Evolutionary conservation across 2,113 vertebrate species (phyloP).

Genomic region (Paramisgurnus dabryanus): DNA sequence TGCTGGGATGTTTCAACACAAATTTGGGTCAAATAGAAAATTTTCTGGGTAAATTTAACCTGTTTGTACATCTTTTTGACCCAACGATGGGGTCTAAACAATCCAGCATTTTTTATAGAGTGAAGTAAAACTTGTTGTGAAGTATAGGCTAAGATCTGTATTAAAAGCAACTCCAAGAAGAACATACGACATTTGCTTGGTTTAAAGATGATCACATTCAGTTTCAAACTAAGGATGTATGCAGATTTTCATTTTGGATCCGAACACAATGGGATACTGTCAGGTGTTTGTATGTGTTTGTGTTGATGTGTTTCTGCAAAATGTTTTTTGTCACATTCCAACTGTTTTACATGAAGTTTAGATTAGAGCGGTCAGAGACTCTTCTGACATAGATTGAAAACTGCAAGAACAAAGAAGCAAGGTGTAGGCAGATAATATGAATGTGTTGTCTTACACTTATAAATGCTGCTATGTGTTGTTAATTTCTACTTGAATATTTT

Average conservation of each 20-base stretch:
- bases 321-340: constrained; percentile 92
- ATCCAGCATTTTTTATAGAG: no score
- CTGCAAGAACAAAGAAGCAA: not conserved
- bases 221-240: constrained; percentile 9
- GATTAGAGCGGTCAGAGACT: not conserved
- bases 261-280: constrained; percentile 88
- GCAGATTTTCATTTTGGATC: constrained; percentile 13
- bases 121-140: not conserved
- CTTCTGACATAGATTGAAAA: constrained; percentile 57
- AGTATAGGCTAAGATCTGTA: not conserved
- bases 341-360: constrained; percentile 62
- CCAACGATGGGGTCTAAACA: no score
- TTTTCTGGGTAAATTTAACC: no score
- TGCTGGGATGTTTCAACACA: no score
- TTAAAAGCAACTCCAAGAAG: not conserved
- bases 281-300: constrained; percentile 25
- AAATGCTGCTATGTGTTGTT: constrained; percentile 91
- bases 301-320: constrained; percentile 28
- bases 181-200: not conserved
- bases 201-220: not conserved
- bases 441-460: constrained; percentile 85
- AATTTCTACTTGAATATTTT: constrained; percentile 98
- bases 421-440: constrained; percentile 47
- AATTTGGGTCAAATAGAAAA: no score
- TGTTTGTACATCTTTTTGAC: no score